A percentile compares a stretch with the other conserved stretches of the same genome.
These are phyloP conservation scores for Pandemis heparana DNA, from an alignment of 2,888 invertebrate species.

Conservation along the genomic window DNA sequence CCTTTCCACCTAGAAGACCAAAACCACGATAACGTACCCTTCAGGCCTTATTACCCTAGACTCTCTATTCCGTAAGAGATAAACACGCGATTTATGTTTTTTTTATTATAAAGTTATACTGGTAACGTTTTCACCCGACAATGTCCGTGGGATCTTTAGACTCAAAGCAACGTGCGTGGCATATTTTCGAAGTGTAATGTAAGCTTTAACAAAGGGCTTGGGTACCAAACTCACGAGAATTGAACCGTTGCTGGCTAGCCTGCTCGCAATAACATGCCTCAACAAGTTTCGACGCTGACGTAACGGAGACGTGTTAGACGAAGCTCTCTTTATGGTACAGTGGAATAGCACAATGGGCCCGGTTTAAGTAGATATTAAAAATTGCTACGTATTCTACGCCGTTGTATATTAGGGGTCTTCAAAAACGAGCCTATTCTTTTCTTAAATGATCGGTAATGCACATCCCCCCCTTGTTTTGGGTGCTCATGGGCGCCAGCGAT, in stretches of 20 bases:
- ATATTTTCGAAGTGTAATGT: slow-evolving; percentile 31
- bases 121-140: no score
- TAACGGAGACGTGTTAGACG: slow-evolving; percentile 60
- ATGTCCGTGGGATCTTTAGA: not conserved
- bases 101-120: no score
- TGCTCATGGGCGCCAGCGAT: no score
- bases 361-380: not conserved
- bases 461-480: no score
- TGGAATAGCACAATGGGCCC: slow-evolving; percentile 28
- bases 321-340: slow-evolving; percentile 46
- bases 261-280: slow-evolving; percentile 51
- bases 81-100: no score
- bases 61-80: no score
- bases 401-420: no score
- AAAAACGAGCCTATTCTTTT: no score
- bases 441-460: no score
- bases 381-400: not conserved
- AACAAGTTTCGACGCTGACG: slow-evolving; percentile 57
- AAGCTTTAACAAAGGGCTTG: slow-evolving; percentile 24
- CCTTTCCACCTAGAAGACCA: no score
- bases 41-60: no score
- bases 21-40: no score
- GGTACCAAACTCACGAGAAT: slow-evolving; percentile 16
- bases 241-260: slow-evolving; percentile 34
- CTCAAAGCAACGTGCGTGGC: slow-evolving; percentile 1